phyloP scores from a whole-genome alignment of 2,113 vertebrate species.

The Phyllostomus hastatus region DNA sequence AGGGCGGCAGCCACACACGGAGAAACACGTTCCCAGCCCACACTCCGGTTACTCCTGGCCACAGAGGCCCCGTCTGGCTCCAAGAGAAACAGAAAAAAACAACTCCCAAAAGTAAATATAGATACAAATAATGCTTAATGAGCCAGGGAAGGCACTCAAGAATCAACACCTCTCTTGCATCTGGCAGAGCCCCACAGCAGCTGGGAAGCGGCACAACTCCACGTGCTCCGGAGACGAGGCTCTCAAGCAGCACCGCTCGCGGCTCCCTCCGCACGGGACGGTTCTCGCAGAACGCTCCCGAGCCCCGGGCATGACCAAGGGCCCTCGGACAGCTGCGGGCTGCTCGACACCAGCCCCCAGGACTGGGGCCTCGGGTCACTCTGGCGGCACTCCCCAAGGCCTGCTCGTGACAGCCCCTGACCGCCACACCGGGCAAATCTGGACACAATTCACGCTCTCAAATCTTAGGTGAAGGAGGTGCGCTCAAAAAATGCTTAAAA shows the following conservation, averaged over 20 bases:
- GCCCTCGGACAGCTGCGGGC: neutral
- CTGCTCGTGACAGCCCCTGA: neutral
- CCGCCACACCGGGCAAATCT: neutral
- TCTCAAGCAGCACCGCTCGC: neutral
- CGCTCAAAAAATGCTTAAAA: neutral
- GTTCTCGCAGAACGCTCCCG: fast-evolving
- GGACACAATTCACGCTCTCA: neutral
- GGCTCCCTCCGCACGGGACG: neutral
- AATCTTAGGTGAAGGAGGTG: neutral
- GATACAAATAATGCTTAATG: neutral
- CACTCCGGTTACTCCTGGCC: neutral
- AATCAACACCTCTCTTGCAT: neutral
- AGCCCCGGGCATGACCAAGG: neutral
- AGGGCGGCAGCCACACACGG: neutral
- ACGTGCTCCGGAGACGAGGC: neutral
- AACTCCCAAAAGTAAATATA: neutral
- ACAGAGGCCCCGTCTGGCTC: neutral
- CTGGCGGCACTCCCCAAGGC: neutral
- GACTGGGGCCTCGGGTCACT: neutral
- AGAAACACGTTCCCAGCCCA: neutral
- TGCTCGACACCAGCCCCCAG: neutral
- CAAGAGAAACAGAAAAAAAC: neutral
- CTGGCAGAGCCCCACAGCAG: neutral
- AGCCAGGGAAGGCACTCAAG: neutral
- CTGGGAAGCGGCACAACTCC: neutral